Evolutionary conservation across 2,113 vertebrate species (phyloP).

Genomic region (Heloderma charlesbogerti): DNA sequence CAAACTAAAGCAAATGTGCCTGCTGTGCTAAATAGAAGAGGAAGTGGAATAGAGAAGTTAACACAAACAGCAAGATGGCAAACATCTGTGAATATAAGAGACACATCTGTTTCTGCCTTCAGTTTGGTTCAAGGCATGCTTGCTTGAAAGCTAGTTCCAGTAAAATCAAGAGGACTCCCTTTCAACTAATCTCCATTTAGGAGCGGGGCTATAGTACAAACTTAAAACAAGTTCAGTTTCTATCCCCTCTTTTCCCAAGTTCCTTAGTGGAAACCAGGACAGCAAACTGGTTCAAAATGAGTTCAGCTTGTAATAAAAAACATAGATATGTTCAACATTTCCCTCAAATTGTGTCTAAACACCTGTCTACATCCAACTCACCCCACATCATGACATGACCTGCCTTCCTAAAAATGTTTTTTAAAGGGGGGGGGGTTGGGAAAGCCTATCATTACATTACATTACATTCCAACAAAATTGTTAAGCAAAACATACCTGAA

Average conservation of each 20-base stretch:
- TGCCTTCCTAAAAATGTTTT: neutral
- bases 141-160: neutral
- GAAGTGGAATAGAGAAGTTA: neutral
- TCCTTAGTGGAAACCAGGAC: neutral
- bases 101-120: neutral
- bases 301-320: no score
- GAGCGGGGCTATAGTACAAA: neutral
- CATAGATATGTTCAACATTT: neutral
- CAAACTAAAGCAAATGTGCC: neutral
- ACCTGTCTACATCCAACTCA: neutral
- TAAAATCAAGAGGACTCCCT: neutral
- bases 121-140: neutral
- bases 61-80: neutral
- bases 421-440: neutral
- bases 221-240: neutral
- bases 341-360: neutral
- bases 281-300: neutral
- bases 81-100: neutral
- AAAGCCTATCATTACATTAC: neutral
- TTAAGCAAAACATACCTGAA: conserved; percentile 84
- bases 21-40: neutral
- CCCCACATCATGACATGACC: neutral
- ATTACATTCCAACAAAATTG: neutral
- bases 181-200: neutral
- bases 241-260: neutral